phyloP scores from a whole-genome alignment of 2,113 vertebrate species.

The Pseudopodoces humilis region DNA sequence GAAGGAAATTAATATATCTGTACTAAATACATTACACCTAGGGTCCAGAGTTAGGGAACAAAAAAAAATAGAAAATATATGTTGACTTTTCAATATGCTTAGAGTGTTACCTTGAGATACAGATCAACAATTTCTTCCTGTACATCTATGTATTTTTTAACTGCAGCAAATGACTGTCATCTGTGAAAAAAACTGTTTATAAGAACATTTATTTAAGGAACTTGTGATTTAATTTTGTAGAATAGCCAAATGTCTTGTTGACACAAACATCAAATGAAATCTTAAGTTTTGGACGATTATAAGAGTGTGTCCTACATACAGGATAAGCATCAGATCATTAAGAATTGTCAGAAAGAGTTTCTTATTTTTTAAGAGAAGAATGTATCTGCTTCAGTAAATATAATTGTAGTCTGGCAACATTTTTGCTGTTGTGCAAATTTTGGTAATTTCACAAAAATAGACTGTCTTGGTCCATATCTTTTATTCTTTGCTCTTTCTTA shows the following conservation, averaged over 20 bases:
- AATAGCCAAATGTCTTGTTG: background rate
- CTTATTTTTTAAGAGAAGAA: background rate
- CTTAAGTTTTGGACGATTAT: background rate
- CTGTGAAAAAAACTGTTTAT: background rate
- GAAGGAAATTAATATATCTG: background rate
- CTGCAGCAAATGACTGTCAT: background rate
- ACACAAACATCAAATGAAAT: background rate
- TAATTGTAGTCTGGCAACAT: background rate
- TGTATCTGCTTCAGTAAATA: background rate
- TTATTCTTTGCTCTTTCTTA: background rate
- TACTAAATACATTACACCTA: background rate
- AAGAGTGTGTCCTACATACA: background rate
- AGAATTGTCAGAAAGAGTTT: background rate
- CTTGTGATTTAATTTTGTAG: background rate
- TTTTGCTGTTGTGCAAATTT: background rate
- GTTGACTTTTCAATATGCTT: background rate
- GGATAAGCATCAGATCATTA: background rate
- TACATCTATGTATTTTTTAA: background rate
- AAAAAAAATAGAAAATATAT: background rate
- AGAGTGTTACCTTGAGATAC: background rate
- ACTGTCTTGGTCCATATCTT: background rate
- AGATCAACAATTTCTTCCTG: background rate
- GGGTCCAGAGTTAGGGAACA: background rate
- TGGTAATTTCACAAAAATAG: background rate
- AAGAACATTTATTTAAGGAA: background rate